Evolutionary conservation across 2,113 vertebrate species (phyloP), one percentile per base, ranked within the genome.

Genomic region (Cynoglossus semilaevis): DNA sequence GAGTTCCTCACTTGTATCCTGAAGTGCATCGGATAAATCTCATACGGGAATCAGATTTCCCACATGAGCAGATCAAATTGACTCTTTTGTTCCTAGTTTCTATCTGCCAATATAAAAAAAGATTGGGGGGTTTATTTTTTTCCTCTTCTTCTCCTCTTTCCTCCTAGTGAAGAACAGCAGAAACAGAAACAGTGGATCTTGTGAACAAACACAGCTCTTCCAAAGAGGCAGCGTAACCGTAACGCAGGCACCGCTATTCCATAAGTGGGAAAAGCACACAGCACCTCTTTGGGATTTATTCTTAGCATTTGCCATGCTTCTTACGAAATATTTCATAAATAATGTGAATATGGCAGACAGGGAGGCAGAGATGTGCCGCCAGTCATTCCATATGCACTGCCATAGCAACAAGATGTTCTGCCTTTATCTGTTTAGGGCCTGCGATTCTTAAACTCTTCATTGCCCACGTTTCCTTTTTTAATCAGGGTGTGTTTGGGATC

Each of bases 291-390:
- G 84, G 87, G 89, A 88, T 87, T 90, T 90, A 90, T 90, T 90
- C 90, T 90, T 89, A 88, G 88, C 84, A 87, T 89, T 89, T 88
- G 85, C 85, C 78, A 89, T 90, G 88, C 84, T 88, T 87, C 87
- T 88, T 90, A 88, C 88, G 82, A 89, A 90, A 91, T 90, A 89
- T 90, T 89, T 88, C 76, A 91, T 88, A 90, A 91, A 90, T 90
- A 86, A 89, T 88, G 85, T 87, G 88, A 91, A 90, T 90, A 88
- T 87, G 88, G 89, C 87, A 88, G 80, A 88, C 44, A 59, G 73
- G 58, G 77, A 69, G 73, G 58, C 76, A 69, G 79, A 81, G 74
- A 74, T 81, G 73, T 83, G 83, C 89, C 85, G 80, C 81, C 86
- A 84, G 87, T 85, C 84, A 85, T 86, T 89, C 88, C 80, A 81